Conservation (phyloP, 1,140 invertebrate species). For the Phymastichus coffea region DNA sequence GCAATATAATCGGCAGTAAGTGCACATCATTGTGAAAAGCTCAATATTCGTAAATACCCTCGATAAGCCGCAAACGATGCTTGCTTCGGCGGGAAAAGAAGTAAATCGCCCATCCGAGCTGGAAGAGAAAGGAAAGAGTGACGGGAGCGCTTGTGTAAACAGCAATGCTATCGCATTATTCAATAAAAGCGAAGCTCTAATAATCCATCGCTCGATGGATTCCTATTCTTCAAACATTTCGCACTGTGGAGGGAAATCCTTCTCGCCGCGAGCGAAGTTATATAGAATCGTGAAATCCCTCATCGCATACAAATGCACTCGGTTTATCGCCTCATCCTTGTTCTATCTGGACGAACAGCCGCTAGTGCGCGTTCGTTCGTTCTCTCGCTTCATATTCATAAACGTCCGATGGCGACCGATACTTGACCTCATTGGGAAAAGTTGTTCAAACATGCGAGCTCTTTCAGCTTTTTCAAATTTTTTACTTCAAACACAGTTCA, state of each 20-base stretch:
- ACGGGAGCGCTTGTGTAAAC: neutral
- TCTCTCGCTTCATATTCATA: slow-evolving; percentile 22
- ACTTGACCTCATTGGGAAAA: slow-evolving; percentile 3
- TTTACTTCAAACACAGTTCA: too few relatives aligned
- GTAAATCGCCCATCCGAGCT: too few relatives aligned
- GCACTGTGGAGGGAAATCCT: neutral
- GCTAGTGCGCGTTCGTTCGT: too few relatives aligned
- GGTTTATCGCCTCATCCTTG: slow-evolving; percentile 9
- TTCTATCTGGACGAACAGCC: neutral
- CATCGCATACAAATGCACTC: slow-evolving; percentile 22
- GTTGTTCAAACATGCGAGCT: neutral
- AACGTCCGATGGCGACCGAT: neutral
- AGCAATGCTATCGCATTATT: slow-evolving; percentile 2
- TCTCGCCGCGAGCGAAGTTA: slow-evolving; percentile 6
- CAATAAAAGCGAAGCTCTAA: slow-evolving; percentile 16
- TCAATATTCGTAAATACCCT: slow-evolving; percentile 4
- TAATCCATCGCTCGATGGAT: slow-evolving; percentile 11
- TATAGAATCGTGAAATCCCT: slow-evolving; percentile 20
- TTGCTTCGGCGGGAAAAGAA: too few relatives aligned
- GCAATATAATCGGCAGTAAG: too few relatives aligned
- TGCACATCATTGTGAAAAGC: neutral
- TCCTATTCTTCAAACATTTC: neutral
- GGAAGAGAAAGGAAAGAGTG: neutral
- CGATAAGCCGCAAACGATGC: neutral
- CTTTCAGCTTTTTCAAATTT: neutral